Conservation (phyloP, 2,797 vertebrate genomes). For the Carapus acus region DNA sequence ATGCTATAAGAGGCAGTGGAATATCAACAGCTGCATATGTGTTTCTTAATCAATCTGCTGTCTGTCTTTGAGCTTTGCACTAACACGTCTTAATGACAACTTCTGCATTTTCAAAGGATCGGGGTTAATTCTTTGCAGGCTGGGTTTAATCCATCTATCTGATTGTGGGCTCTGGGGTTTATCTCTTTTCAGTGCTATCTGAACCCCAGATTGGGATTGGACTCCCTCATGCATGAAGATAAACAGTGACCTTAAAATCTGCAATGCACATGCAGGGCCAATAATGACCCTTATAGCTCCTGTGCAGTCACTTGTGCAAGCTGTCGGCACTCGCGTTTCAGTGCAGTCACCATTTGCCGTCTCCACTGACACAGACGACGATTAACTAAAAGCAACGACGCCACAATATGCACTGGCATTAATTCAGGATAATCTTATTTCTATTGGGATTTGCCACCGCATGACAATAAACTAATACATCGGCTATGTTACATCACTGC, state of each 20-base stretch:
- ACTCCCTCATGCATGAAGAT: slow-evolving; percentile 31
- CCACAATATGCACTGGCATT: too few relatives aligned
- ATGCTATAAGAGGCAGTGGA: slow-evolving; percentile 20
- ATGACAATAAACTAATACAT: slow-evolving; percentile 41
- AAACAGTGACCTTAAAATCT: slow-evolving; percentile 30
- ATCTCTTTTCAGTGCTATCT: slow-evolving; percentile 32
- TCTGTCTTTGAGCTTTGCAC: slow-evolving; percentile 23
- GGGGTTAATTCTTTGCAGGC: slow-evolving; percentile 47
- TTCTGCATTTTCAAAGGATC: slow-evolving; percentile 39
- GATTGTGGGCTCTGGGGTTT: slow-evolving; percentile 39
- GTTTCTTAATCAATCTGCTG: slow-evolving; percentile 41
- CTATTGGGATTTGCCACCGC: slow-evolving; percentile 8
- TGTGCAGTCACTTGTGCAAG: background rate
- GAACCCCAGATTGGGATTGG: slow-evolving; percentile 23
- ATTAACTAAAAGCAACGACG: slow-evolving; percentile 1
- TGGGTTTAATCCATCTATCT: slow-evolving; percentile 49
- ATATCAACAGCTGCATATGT: slow-evolving; percentile 32
- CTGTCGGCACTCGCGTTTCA: slow-evolving; percentile 5
- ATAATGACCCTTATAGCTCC: slow-evolving; percentile 1
- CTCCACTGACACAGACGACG: too few relatives aligned
- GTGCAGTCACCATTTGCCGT: too few relatives aligned
- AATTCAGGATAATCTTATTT: slow-evolving; percentile 18
- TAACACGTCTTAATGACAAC: slow-evolving; percentile 24
- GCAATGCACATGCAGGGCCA: slow-evolving; percentile 3
- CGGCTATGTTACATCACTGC: slow-evolving; percentile 32